Evolutionary conservation across 1,140 invertebrate genomes (phyloP), one percentile per base, ranked within the genome.

Genomic region (Armadillidium nasatum): DNA sequence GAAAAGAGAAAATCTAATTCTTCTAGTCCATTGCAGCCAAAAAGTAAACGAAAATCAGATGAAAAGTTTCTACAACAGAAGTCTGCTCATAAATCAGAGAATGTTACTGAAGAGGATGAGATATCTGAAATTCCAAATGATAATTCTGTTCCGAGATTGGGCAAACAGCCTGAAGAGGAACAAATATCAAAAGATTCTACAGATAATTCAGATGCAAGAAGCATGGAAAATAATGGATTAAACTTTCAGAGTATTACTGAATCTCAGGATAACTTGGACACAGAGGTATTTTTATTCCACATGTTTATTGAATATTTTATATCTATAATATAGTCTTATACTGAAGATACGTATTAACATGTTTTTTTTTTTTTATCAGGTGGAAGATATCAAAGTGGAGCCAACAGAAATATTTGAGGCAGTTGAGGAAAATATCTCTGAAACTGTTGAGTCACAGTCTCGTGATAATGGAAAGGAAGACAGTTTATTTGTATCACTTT

Each of bases 401-500:
- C 50, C 50, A 15, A 60, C 11, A 15, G 50, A 60, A 60, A 60
- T 60, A 60, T 60, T 60, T 60, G 50, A 60, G 50, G 19, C 50
- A 60, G 50, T 60, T 60, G 50, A 60, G 19, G 50, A 60, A 60
- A 19, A 60, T 60, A 15, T 60, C 1, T 60, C 50, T 1, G 19
- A 60, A 3, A 15, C 50, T 15, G 7, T 60, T 60, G 50, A 60
- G 7, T 2, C 50, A 15, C 50, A 60, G 11, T 15, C 11, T 60
- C 50, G 11, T 60, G 50, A 13, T 15, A 60, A 60, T 60, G 50
- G 50, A 60, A 60, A 19, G 50, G 50, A 60, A 60, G 50, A 60
- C 4, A 60, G 50, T 60, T 60, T 60, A 60, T 60, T 60, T 60
- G 50, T 60, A 15, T 60, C 50, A 60, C 50, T 60, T 60, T 60